phyloP scores from a whole-genome alignment of 2,888 invertebrate genomes.

The Hirtodrosophila confusa region DNA sequence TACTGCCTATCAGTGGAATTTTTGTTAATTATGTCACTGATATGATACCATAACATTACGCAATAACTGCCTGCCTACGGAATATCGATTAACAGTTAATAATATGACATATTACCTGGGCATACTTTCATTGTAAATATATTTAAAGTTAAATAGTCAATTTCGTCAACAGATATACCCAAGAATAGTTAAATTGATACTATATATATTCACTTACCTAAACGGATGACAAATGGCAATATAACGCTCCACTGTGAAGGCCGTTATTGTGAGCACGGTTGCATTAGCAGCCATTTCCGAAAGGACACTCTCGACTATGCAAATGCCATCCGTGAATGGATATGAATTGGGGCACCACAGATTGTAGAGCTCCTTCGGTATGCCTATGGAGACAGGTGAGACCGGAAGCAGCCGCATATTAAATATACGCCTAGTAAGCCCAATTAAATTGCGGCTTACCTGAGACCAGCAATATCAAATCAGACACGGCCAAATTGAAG shows the following conservation, averaged over 20 bases:
- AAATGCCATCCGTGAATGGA: slow-evolving; percentile 91
- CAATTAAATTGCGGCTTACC: slow-evolving; percentile 85
- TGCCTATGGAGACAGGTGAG: slow-evolving; percentile 84
- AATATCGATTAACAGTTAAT: too few species aligned
- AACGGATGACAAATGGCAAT: slow-evolving; percentile 95
- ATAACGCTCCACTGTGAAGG: slow-evolving; percentile 95
- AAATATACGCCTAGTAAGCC: slow-evolving; percentile 36
- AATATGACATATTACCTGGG: too few species aligned
- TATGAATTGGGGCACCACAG: slow-evolving; percentile 91
- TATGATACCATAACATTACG: too few species aligned
- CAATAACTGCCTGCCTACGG: too few species aligned
- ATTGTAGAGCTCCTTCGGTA: slow-evolving; percentile 91
- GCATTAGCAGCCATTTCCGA: slow-evolving; percentile 95
- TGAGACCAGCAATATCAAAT: slow-evolving; percentile 90
- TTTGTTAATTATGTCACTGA: too few species aligned
- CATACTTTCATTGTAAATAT: too few species aligned
- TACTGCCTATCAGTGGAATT: too few species aligned
- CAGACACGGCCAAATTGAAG: slow-evolving; percentile 93
- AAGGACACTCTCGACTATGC: slow-evolving; percentile 90
- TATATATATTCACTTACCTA: slow-evolving; percentile 74
- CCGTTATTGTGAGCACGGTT: slow-evolving; percentile 93
- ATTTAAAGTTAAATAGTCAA: too few species aligned
- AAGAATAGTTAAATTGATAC: too few species aligned
- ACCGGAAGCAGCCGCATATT: slow-evolving; percentile 24
- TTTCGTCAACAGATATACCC: too few species aligned